Conservation (phyloP, 2,888 invertebrate species). For the Nezara viridula region DNA sequence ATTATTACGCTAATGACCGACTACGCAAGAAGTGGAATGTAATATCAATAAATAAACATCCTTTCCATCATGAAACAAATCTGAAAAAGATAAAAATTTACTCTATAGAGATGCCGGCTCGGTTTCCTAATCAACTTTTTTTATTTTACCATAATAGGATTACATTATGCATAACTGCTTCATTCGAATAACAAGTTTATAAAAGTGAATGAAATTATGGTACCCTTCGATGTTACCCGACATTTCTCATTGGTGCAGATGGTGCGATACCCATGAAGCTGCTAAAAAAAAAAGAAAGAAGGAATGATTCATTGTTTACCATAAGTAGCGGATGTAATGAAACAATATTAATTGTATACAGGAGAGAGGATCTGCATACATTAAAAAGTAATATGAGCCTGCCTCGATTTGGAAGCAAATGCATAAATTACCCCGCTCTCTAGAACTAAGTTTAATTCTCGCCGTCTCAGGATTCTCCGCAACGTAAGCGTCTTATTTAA, state of each 20-base stretch:
- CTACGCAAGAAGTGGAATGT: too few species aligned
- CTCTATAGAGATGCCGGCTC: too few species aligned
- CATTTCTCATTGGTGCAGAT: neutral
- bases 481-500: constrained; percentile 44
- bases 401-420: constrained; percentile 33
- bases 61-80: too few species aligned
- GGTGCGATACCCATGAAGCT: neutral
- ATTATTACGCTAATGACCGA: too few species aligned
- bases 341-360: constrained; percentile 56
- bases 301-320: constrained; percentile 8
- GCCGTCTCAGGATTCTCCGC: neutral
- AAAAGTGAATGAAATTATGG: neutral
- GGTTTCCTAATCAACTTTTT: too few species aligned
- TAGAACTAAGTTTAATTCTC: constrained; percentile 50
- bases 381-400: constrained; percentile 52
- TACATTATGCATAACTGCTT: neutral
- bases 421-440: constrained; percentile 43
- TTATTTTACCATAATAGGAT: too few species aligned
- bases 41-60: too few species aligned
- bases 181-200: neutral
- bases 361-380: constrained; percentile 51
- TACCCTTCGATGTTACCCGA: neutral
- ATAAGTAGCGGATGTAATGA: constrained; percentile 55
- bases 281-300: too few species aligned
- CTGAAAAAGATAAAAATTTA: too few species aligned